Evolutionary conservation across 2,888 invertebrate species (phyloP).

Genomic region (Epistrophe grossulariae): DNA sequence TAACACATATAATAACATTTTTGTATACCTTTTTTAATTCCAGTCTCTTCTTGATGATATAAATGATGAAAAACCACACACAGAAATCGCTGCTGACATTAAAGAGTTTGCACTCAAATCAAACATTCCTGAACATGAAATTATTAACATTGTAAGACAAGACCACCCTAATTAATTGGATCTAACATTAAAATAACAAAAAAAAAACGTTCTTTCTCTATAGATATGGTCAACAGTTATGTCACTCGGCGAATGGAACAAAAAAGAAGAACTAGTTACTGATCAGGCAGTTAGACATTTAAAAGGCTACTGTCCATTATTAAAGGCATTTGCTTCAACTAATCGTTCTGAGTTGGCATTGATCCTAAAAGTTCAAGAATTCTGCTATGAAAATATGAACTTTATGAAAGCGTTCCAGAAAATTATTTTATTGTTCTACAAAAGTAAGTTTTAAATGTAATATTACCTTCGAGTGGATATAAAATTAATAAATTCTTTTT

Average conservation of each 20-base stretch:
- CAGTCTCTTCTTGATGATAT: conserved; percentile 93
- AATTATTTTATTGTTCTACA: conserved; percentile 97
- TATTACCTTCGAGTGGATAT: neutral
- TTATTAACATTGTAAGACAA: conserved; percentile 91
- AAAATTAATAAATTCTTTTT: neutral
- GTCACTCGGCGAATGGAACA: conserved; percentile 98
- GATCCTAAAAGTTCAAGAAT: conserved; percentile 97
- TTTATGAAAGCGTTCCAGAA: conserved; percentile 99
- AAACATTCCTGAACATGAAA: conserved; percentile 95
- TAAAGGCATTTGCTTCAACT: conserved; percentile 94
- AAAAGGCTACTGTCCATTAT: conserved; percentile 93
- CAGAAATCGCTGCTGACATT: conserved; percentile 93
- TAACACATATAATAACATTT: too few species aligned
- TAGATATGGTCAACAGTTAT: conserved; percentile 97
- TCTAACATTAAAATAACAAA: neutral
- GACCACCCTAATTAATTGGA: conserved; percentile 54
- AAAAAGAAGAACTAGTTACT: conserved; percentile 97
- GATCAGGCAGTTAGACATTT: conserved; percentile 97
- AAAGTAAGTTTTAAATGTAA: conserved; percentile 86
- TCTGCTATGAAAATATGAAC: conserved; percentile 99
- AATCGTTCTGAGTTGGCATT: conserved; percentile 95
- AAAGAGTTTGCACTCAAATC: conserved; percentile 93
- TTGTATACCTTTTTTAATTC: conserved; percentile 75
- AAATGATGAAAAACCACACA: conserved; percentile 92
- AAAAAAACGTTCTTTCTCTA: conserved; percentile 22